phyloP scores from a whole-genome alignment of 2,888 invertebrate genomes.

The Eucriotettix oculatus region DNA sequence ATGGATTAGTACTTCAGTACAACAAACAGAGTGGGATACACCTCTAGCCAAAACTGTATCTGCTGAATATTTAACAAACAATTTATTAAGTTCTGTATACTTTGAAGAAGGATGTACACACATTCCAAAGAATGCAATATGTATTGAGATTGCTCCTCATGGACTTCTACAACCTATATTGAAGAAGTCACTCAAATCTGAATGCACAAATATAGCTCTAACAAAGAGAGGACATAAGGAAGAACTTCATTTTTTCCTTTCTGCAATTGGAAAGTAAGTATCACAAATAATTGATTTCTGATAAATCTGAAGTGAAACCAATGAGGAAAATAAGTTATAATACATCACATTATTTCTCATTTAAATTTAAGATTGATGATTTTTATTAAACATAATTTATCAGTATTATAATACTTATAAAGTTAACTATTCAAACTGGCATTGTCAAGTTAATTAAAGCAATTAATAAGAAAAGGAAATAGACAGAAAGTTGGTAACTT shows the following conservation, averaged over 20 bases:
- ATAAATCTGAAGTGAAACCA: too few relatives aligned
- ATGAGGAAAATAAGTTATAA: too few relatives aligned
- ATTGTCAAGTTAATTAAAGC: too few relatives aligned
- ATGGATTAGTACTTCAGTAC: constrained; percentile 79
- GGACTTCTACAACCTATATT: constrained; percentile 76
- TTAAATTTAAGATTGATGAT: too few relatives aligned
- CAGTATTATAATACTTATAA: too few relatives aligned
- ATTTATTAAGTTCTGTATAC: constrained; percentile 43
- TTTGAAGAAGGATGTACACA: constrained; percentile 25
- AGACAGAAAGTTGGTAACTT: too few relatives aligned
- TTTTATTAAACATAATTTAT: too few relatives aligned
- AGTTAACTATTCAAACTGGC: too few relatives aligned
- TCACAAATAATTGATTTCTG: background rate
- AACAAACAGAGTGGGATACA: constrained; percentile 52
- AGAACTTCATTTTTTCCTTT: constrained; percentile 40
- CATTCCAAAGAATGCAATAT: constrained; percentile 65
- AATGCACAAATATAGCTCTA: constrained; percentile 56
- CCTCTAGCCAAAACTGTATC: constrained; percentile 48
- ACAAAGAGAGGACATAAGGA: constrained; percentile 55
- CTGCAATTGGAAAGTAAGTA: constrained; percentile 45
- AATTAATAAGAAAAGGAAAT: too few relatives aligned
- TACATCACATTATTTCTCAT: too few relatives aligned
- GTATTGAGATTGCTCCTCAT: constrained; percentile 82
- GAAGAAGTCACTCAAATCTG: constrained; percentile 51
- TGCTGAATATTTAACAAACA: constrained; percentile 75